Conservation (phyloP, 2,888 invertebrate genomes). For the Chorisops tibialis region DNA sequence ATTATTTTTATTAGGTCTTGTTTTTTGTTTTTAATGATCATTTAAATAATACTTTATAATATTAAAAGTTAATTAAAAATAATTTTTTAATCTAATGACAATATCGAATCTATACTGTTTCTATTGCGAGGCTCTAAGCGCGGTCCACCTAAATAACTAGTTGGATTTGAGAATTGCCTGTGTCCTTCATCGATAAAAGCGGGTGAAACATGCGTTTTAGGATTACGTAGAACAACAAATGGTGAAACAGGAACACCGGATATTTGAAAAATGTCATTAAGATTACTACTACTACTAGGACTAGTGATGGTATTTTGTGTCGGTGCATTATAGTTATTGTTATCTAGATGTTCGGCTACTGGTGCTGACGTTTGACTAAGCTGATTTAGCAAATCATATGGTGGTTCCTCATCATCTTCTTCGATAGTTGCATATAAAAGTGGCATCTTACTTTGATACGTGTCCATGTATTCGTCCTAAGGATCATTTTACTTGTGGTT, state of each 20-base stretch:
- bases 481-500: background rate
- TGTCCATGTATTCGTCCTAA: constrained; percentile 16
- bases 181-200: constrained; percentile 56
- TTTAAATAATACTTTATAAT: background rate
- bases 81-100: constrained; percentile 60
- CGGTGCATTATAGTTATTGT: background rate
- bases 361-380: background rate
- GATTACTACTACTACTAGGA: background rate
- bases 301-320: background rate
- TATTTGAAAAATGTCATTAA: constrained; percentile 32
- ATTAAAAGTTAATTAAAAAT: constrained; percentile 1
- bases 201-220: constrained; percentile 46
- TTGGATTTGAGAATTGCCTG: constrained; percentile 60
- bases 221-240: constrained; percentile 39
- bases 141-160: constrained; percentile 68
- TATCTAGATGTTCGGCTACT: too few species aligned
- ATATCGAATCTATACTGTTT: constrained; percentile 64
- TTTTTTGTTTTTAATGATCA: background rate
- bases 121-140: constrained; percentile 54
- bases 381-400: background rate
- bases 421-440: constrained; percentile 6
- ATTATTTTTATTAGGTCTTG: background rate
- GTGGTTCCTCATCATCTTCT: constrained; percentile 2
- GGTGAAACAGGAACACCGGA: constrained; percentile 38
- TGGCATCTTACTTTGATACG: constrained; percentile 20